Evolutionary conservation across 2,888 invertebrate genomes (phyloP), one percentile per base, ranked within the genome.

Genomic region (Hydriomena furcata): DNA sequence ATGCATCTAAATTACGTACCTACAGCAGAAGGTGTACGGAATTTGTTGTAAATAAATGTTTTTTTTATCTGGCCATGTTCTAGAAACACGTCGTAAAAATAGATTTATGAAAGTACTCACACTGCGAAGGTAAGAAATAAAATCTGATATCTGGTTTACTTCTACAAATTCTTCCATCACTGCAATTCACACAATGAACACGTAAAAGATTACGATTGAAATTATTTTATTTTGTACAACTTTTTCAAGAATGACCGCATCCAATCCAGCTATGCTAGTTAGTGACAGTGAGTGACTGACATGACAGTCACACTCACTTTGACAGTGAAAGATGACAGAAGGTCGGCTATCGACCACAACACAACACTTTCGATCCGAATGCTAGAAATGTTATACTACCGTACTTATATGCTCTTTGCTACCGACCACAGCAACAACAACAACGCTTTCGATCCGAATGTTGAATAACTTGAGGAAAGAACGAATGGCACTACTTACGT

Each of bases 51-150:
- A 41, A 47, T 44, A 57, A 44, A 47, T 53, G 51, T 47, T 50
- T 27, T 12, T 41, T 32, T 23, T n/a, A 23, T 21, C 27, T 25
- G 30, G 12, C 12, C 17, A 32, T 31, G 30, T 34, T 20, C 36
- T 34, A 31, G 41, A 45, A 25, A 31, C 27, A 44, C 20, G 13
- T 46, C 24, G 7, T 43, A 37, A 11, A 43, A 32, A 52, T 38
- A 49, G 30, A 56, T 45, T 40, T 49, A 32, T 37, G 37, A 31
- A 31, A 37, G 51, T 63, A 94, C 95, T 94, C 91, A 96, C 96
- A 81, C 94, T 95, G 73, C 93, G 92, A 45, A 96, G 82, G 82
- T 95, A 96, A n/a, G 94, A 92, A 84, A 95, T 92, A 74, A 95
- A 93, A 68, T 95, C 95, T 52, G 94, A 94, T 68, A 96, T 94